These are phyloP conservation scores for Hypercompe scribonia DNA, from an alignment of 2,888 invertebrate genomes.

Conservation along the genomic window DNA sequence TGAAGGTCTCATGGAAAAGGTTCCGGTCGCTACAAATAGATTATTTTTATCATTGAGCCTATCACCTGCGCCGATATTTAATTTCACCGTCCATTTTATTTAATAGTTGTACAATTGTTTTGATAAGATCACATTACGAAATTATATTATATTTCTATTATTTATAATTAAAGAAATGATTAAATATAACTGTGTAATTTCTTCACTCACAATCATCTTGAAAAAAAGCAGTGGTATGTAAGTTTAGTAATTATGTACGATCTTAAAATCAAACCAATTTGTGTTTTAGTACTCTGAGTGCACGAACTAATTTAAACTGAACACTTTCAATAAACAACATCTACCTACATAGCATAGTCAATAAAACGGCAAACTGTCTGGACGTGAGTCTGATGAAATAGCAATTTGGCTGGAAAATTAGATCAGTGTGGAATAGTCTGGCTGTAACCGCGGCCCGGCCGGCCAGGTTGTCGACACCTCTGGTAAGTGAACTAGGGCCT, in stretches of 20 bases:
- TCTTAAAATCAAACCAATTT: background rate
- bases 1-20: no score
- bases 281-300: background rate
- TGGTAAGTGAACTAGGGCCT: conserved; percentile 25
- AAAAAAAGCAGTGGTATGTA: background rate
- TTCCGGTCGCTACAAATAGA: no score
- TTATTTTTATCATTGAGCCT: no score
- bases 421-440: conserved; percentile 36
- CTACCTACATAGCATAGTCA: conserved; percentile 8
- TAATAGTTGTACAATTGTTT: background rate
- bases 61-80: no score
- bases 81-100: no score
- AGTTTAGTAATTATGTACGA: background rate
- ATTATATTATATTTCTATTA: background rate
- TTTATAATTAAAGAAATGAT: background rate
- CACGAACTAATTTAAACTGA: conserved; percentile 5
- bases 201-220: background rate
- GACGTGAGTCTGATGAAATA: conserved; percentile 28
- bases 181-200: background rate
- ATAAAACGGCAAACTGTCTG: conserved; percentile 27
- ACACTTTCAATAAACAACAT: conserved; percentile 12
- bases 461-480: conserved; percentile 31
- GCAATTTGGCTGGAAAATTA: conserved; percentile 47
- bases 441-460: conserved; percentile 23
- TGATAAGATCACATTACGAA: background rate